A percentile compares a stretch with the other conserved stretches of the same genome.
These are phyloP conservation scores for Perizoma flavofasciatum DNA, from an alignment of 2,888 invertebrate genomes.

Conservation along the genomic window DNA sequence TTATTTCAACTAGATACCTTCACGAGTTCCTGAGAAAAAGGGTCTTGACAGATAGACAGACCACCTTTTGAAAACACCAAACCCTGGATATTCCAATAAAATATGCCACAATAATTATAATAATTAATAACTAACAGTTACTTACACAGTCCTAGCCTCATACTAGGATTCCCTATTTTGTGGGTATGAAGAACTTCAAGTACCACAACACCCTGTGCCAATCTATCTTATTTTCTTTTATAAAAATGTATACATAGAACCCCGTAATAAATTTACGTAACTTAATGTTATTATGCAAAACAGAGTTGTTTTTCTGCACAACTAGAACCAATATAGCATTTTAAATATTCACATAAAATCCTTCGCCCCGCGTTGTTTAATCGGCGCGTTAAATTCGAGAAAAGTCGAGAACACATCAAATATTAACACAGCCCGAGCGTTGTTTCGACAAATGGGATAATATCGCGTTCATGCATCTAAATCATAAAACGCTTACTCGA, in stretches of 20 bases:
- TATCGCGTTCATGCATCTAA: slow-evolving; percentile 73
- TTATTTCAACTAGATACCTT: too few species aligned
- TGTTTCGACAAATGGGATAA: slow-evolving; percentile 79
- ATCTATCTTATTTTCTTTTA: slow-evolving; percentile 1
- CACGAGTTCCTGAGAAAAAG: too few species aligned
- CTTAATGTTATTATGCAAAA: slow-evolving; percentile 59
- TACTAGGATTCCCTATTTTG: too few species aligned
- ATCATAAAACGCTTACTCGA: slow-evolving; percentile 64
- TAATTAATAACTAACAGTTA: too few species aligned
- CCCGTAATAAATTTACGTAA: slow-evolving; percentile 50
- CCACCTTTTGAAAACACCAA: too few species aligned
- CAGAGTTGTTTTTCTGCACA: slow-evolving; percentile 62
- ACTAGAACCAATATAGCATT: slow-evolving; percentile 80
- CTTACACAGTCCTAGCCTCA: too few species aligned
- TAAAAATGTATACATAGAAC: slow-evolving; percentile 42
- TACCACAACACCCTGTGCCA: too few species aligned
- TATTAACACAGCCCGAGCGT: slow-evolving; percentile 74
- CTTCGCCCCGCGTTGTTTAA: slow-evolving; percentile 78
- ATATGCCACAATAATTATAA: too few species aligned
- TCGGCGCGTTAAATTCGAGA: slow-evolving; percentile 81
- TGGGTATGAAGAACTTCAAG: too few species aligned
- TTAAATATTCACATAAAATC: slow-evolving; percentile 82
- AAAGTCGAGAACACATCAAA: slow-evolving; percentile 82
- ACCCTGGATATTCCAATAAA: slow-evolving; percentile 4
- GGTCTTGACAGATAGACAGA: too few species aligned